Evolutionary conservation across 2,888 invertebrate genomes (phyloP).

Genomic region (Barypeithes pellucidus): DNA sequence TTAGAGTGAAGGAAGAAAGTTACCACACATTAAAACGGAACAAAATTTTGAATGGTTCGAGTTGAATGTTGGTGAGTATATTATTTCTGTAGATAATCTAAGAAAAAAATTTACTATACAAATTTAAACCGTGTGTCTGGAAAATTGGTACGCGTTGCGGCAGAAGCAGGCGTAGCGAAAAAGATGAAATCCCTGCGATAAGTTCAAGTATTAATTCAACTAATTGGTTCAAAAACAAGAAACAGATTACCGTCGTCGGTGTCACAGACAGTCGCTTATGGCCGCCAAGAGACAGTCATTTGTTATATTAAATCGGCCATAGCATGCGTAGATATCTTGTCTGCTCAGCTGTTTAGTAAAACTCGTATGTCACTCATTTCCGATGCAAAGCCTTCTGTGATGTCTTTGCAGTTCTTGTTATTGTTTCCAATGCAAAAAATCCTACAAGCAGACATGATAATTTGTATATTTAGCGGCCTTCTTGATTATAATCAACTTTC

Average conservation of each 20-base stretch:
- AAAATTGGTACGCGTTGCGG: slow-evolving; percentile 16
- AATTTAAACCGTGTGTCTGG: slow-evolving; percentile 21
- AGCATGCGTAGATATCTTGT: slow-evolving; percentile 69
- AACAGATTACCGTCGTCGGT: slow-evolving; percentile 65
- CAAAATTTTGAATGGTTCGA: too few species aligned
- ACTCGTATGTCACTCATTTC: slow-evolving; percentile 72
- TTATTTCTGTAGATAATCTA: too few species aligned
- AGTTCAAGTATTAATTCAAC: slow-evolving; percentile 37
- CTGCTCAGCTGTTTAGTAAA: slow-evolving; percentile 72
- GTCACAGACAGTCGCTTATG: slow-evolving; percentile 65
- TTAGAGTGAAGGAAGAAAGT: too few species aligned
- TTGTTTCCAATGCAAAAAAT: slow-evolving; percentile 45
- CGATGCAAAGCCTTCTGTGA: slow-evolving; percentile 66
- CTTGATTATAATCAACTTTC: slow-evolving; percentile 48
- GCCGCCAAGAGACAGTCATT: slow-evolving; percentile 70
- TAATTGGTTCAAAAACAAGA: slow-evolving; percentile 64
- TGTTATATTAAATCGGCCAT: slow-evolving; percentile 72
- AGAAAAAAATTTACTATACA: too few species aligned
- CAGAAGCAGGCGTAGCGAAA: slow-evolving; percentile 28
- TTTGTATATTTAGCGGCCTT: slow-evolving; percentile 52
- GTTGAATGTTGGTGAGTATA: too few species aligned
- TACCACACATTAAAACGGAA: too few species aligned
- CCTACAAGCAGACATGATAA: slow-evolving; percentile 48
- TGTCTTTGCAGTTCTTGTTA: slow-evolving; percentile 55
- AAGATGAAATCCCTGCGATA: slow-evolving; percentile 28